Percentiles rank a stretch among this genome's conserved stretches.
Evolutionary conservation across 30 jellyfish, hydroid and myxozoan species (phyloP).

Genomic region (Cassiopea andromeda): DNA sequence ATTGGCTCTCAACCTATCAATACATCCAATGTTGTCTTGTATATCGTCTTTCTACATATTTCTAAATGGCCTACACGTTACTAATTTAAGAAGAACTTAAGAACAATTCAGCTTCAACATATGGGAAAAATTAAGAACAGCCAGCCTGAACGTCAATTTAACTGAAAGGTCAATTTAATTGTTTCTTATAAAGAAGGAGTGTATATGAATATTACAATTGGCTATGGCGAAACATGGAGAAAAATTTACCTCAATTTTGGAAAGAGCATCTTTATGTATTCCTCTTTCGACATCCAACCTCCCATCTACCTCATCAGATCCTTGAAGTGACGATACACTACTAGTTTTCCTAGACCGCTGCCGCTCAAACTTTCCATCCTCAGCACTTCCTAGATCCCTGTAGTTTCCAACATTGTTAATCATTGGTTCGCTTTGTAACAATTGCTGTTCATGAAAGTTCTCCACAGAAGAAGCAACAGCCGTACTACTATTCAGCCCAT

Average conservation of each 20-base stretch:
- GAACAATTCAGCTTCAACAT: too few species aligned
- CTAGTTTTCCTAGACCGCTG: constrained; percentile 35
- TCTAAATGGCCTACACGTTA: too few species aligned
- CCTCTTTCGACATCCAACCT: constrained; percentile 26
- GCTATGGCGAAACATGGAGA: background rate
- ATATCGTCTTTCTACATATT: too few species aligned
- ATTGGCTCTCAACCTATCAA: too few species aligned
- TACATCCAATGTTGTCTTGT: too few species aligned
- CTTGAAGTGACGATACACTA: constrained; percentile 36
- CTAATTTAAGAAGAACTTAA: too few species aligned
- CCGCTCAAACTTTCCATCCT: background rate
- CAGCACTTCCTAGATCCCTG: constrained; percentile 24
- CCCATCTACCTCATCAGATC: constrained; percentile 47
- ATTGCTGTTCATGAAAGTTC: constrained; percentile 8
- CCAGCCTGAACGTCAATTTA: too few species aligned
- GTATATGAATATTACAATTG: too few species aligned
- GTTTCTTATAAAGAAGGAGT: too few species aligned
- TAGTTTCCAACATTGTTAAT: constrained; percentile 1
- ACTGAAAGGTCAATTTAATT: too few species aligned
- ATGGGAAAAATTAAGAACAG: too few species aligned
- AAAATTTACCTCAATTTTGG: constrained; percentile 48
- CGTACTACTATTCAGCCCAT: constrained; percentile 36
- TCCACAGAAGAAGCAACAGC: constrained; percentile 53
- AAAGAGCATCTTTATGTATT: constrained; percentile 41
- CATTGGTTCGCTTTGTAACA: background rate